phyloP scores from a whole-genome alignment of 2,888 invertebrate species.

The Steinernema scapterisci region DNA sequence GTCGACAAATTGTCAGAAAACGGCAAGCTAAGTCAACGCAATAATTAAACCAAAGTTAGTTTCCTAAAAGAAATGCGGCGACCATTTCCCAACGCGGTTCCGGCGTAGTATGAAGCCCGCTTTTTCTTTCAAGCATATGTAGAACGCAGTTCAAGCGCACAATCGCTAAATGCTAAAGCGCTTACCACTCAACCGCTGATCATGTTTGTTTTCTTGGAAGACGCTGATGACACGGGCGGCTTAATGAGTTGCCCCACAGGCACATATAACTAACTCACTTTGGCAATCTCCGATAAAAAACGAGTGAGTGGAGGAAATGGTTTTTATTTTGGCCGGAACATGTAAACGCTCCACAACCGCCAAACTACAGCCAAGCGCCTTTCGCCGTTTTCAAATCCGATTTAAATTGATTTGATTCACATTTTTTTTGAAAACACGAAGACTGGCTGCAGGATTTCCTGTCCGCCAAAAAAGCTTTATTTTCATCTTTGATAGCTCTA shows the following conservation, averaged over 20 bases:
- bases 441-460: too few species aligned
- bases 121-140: not conserved
- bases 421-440: too few species aligned
- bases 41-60: too few species aligned
- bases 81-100: too few species aligned
- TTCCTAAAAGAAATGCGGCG: too few species aligned
- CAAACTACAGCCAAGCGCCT: too few species aligned
- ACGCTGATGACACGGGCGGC: not conserved
- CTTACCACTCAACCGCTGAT: constrained; percentile 5
- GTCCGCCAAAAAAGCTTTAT: too few species aligned
- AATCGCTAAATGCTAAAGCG: constrained; percentile 1
- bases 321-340: not conserved
- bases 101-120: too few species aligned
- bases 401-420: not conserved
- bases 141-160: constrained; percentile 5
- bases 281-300: not conserved
- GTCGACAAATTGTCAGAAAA: too few species aligned
- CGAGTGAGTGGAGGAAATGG: not conserved
- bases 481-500: too few species aligned
- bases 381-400: not conserved
- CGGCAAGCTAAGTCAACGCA: too few species aligned
- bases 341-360: not conserved
- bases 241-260: not conserved
- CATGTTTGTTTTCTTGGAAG: constrained; percentile 17
- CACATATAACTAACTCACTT: constrained; percentile 1